phyloP scores from a whole-genome alignment of 1,140 invertebrate genomes.

The Scaptodrosophila lebanonensis region DNA sequence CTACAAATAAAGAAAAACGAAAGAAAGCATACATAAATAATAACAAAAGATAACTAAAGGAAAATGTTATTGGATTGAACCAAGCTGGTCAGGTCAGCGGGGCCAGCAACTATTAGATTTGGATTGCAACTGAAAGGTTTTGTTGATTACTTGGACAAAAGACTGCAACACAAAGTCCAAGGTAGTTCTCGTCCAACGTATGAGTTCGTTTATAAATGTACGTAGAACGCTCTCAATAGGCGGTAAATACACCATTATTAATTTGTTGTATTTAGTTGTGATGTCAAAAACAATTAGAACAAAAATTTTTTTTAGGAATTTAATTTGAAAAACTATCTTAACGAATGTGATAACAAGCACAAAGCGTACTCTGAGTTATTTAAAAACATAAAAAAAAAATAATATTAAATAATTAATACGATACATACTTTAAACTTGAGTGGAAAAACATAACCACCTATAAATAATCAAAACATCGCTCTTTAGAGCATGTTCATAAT shows the following conservation, averaged over 20 bases:
- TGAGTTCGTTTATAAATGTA: constrained; percentile 25
- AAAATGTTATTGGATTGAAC: constrained; percentile 3
- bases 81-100: neutral
- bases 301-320: constrained; percentile 31
- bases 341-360: constrained; percentile 37
- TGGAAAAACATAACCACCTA: too few relatives aligned
- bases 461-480: too few relatives aligned
- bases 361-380: constrained; percentile 1
- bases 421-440: too few relatives aligned
- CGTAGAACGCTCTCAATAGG: constrained; percentile 21
- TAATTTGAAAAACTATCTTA: constrained; percentile 24
- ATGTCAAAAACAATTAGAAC: constrained; percentile 36
- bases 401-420: too few relatives aligned
- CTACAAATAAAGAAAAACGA: constrained; percentile 79
- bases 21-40: constrained; percentile 71
- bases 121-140: constrained; percentile 5
- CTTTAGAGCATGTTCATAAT: too few relatives aligned
- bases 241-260: constrained; percentile 20
- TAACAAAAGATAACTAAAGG: constrained; percentile 62
- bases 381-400: constrained; percentile 2
- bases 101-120: too few relatives aligned
- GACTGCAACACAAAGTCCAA: constrained; percentile 42
- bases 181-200: constrained; percentile 28
- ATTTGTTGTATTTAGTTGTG: constrained; percentile 11
- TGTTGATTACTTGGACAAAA: constrained; percentile 41